Percentiles rank a stretch among this genome's conserved stretches.
Evolutionary conservation across 2,888 invertebrate species (phyloP).

Genomic region (Pemphredon lugubris): DNA sequence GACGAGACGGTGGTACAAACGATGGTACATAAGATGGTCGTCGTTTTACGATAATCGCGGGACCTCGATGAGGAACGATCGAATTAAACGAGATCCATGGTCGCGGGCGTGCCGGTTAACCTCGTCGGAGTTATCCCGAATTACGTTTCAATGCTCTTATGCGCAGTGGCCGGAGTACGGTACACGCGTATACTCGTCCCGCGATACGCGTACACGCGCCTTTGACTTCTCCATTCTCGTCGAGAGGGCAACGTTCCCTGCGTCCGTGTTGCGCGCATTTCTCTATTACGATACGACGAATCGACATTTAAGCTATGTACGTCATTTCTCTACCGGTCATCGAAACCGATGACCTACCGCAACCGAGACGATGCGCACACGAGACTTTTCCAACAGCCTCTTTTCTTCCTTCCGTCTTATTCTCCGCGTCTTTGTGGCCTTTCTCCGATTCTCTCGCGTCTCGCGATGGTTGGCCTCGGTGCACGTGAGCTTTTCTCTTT

Average conservation of each 20-base stretch:
- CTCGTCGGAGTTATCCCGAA: slow-evolving; percentile 31
- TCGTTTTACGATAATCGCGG: slow-evolving; percentile 25
- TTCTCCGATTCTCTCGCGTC: slow-evolving; percentile 27
- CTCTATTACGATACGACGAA: slow-evolving; percentile 15
- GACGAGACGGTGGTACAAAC: too few relatives aligned
- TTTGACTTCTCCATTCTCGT: slow-evolving; percentile 29
- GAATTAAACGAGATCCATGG: too few relatives aligned
- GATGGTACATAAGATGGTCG: too few relatives aligned
- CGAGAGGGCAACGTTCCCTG: slow-evolving; percentile 41
- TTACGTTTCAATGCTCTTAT: slow-evolving; percentile 25
- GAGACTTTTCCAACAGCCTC: slow-evolving; percentile 35
- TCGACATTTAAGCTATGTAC: slow-evolving; percentile 35
- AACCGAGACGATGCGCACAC: slow-evolving; percentile 20
- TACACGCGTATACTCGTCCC: slow-evolving; percentile 28
- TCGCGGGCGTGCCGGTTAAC: too few relatives aligned
- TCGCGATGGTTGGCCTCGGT: not conserved
- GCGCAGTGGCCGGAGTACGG: not conserved
- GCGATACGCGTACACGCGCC: slow-evolving; percentile 2
- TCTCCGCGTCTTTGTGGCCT: slow-evolving; percentile 15
- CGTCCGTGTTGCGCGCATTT: slow-evolving; percentile 23
- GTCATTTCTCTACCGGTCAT: slow-evolving; percentile 42
- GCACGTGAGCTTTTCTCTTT: slow-evolving; percentile 1
- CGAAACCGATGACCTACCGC: slow-evolving; percentile 44
- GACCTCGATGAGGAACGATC: too few relatives aligned
- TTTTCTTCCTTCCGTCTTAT: slow-evolving; percentile 11